phyloP scores from a whole-genome alignment of 1,140 invertebrate genomes.

The Meteorus sp. region DNA sequence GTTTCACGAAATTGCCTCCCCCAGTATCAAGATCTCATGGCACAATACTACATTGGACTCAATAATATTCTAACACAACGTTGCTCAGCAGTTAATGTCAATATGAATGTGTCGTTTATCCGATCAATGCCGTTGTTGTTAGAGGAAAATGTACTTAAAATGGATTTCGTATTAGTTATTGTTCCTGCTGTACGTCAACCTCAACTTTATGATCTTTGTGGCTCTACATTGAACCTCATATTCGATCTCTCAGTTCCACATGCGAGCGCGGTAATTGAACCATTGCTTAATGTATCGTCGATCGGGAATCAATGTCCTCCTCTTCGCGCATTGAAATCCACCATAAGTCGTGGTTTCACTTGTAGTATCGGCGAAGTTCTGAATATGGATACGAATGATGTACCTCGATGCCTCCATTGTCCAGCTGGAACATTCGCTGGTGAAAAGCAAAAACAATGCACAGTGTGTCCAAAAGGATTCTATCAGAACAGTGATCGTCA shows the following conservation, averaged over 20 bases:
- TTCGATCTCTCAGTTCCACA: constrained; percentile 93
- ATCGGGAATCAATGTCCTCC: constrained; percentile 91
- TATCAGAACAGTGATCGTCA: constrained; percentile 92
- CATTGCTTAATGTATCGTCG: constrained; percentile 83
- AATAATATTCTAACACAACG: constrained; percentile 84
- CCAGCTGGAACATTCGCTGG: constrained; percentile 92
- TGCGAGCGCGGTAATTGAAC: constrained; percentile 88
- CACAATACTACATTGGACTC: constrained; percentile 78
- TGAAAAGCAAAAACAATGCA: constrained; percentile 83
- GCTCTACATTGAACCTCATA: constrained; percentile 88
- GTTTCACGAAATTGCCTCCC: constrained; percentile 80
- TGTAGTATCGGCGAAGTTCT: constrained; percentile 92
- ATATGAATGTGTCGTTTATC: constrained; percentile 91
- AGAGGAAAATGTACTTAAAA: constrained; percentile 85
- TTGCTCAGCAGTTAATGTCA: constrained; percentile 92
- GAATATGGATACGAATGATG: constrained; percentile 87
- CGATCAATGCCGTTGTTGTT: constrained; percentile 74
- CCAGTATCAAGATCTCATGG: constrained; percentile 83
- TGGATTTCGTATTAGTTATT: constrained; percentile 86
- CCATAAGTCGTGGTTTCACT: constrained; percentile 84
- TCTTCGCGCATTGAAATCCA: constrained; percentile 81
- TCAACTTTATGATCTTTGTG: constrained; percentile 91
- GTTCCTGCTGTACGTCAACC: constrained; percentile 84
- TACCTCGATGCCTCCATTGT: constrained; percentile 88
- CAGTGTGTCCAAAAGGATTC: constrained; percentile 84